Conservation (phyloP, 1,140 invertebrate species). For the Halotydeus destructor region DNA sequence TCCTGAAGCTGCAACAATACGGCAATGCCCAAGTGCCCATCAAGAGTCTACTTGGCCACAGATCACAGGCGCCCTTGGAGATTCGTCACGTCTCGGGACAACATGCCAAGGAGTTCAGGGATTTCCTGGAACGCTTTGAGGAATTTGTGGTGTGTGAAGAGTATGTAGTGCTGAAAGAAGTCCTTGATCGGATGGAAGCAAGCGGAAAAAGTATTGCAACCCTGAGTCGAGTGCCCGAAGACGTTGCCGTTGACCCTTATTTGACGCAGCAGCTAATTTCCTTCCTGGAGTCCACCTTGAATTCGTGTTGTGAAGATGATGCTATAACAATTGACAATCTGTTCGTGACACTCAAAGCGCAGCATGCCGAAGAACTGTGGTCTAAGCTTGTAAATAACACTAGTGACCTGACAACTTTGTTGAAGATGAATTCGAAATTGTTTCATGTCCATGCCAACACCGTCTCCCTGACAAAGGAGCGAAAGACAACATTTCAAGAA, state of each 20-base stretch:
- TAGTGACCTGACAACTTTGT: constrained; percentile 59
- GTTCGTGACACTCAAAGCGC: constrained; percentile 52
- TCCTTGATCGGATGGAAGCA: constrained; percentile 49
- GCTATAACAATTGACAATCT: constrained; percentile 52
- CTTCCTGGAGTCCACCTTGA: constrained; percentile 3
- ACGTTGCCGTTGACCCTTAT: constrained; percentile 20
- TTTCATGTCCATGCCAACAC: constrained; percentile 74
- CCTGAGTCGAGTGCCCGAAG: constrained; percentile 18
- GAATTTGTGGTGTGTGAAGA: constrained; percentile 70
- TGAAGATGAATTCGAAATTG: constrained; percentile 68
- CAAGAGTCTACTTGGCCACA: constrained; percentile 70
- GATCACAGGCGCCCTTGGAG: constrained; percentile 59
- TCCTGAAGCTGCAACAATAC: constrained; percentile 29
- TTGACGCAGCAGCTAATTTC: constrained; percentile 17
- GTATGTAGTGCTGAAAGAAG: constrained; percentile 39
- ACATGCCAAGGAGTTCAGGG: constrained; percentile 77
- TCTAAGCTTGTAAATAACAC: constrained; percentile 61
- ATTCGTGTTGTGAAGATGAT: neutral
- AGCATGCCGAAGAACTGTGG: constrained; percentile 48
- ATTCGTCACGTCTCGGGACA: constrained; percentile 81
- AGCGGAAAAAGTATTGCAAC: constrained; percentile 12
- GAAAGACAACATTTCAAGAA: constrained; percentile 20
- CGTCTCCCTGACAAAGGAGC: constrained; percentile 38
- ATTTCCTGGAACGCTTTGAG: constrained; percentile 62
- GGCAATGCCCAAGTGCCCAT: constrained; percentile 42